Percentiles rank a stretch among this genome's conserved stretches.
Conservation (phyloP, 2,888 invertebrate species). For the Hirudinaria manillensis region DNA sequence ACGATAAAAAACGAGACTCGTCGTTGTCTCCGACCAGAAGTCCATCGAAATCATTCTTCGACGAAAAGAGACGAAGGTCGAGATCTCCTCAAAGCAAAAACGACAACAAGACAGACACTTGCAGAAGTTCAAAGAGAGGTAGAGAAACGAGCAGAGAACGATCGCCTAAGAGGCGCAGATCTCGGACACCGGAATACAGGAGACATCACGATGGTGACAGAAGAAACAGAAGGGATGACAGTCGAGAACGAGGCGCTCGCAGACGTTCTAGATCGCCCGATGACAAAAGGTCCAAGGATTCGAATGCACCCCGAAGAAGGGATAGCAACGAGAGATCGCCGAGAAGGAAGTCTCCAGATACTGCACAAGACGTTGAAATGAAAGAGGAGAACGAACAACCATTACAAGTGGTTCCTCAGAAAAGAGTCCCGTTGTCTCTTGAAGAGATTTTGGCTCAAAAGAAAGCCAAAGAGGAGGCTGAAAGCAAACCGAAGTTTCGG, state of each 20-base stretch:
- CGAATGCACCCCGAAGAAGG: no score
- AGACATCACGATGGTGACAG: not conserved
- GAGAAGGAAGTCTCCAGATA: no score
- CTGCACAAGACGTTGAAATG: not conserved
- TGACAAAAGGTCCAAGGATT: not conserved
- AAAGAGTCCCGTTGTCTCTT: constrained; percentile 75
- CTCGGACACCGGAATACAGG: not conserved
- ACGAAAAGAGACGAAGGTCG: no score
- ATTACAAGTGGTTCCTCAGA: constrained; percentile 43
- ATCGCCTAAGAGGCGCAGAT: not conserved
- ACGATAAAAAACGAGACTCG: no score
- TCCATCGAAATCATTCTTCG: no score
- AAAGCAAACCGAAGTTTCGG: constrained; percentile 91
- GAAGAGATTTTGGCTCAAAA: constrained; percentile 88
- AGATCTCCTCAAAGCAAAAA: no score
- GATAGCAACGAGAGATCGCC: no score
- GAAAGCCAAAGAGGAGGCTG: constrained; percentile 87
- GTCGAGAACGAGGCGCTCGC: not conserved
- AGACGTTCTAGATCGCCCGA: not conserved
- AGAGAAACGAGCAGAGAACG: not conserved
- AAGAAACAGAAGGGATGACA: not conserved
- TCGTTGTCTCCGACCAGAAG: no score
- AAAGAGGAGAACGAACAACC: not conserved
- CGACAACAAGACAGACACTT: not conserved
- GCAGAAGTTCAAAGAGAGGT: not conserved